These are phyloP conservation scores for Lethrus apterus DNA, from an alignment of 1,140 invertebrate species.

Conservation along the genomic window DNA sequence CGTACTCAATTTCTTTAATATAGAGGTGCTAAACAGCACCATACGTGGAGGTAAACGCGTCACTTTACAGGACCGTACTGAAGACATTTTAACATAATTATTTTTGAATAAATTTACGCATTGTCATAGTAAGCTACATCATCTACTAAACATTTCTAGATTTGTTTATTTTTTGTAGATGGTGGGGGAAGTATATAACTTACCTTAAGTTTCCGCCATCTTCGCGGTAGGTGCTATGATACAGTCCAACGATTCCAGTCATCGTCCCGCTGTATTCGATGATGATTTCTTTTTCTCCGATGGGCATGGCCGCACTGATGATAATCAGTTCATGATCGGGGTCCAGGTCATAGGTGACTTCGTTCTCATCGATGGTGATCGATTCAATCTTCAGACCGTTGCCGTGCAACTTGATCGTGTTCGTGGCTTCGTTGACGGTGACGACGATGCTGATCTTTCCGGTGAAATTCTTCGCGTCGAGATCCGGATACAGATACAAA, in stretches of 20 bases:
- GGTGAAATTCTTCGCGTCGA: conserved; percentile 60
- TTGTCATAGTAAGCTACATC: not conserved
- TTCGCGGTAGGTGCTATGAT: conserved; percentile 42
- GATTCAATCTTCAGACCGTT: conserved; percentile 52
- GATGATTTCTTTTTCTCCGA: conserved; percentile 15
- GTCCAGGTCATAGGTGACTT: conserved; percentile 19
- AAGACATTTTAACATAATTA: not conserved
- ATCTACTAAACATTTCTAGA: not conserved
- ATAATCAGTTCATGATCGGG: conserved; percentile 25
- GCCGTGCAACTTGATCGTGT: conserved; percentile 61
- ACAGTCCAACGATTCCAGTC: conserved; percentile 48
- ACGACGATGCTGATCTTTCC: conserved; percentile 67
- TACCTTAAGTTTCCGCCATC: conserved; percentile 37
- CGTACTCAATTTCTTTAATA: too few relatives aligned
- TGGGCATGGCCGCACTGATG: conserved; percentile 9
- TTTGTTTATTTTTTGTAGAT: too few relatives aligned
- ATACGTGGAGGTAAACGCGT: not conserved
- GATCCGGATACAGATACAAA: conserved; percentile 65
- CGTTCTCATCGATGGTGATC: conserved; percentile 22
- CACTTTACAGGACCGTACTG: not conserved
- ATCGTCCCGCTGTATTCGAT: conserved; percentile 46
- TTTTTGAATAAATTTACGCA: not conserved
- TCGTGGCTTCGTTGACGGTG: conserved; percentile 47
- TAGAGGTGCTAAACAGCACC: not conserved
- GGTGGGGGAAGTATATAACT: conserved; percentile 26